phyloP scores from a whole-genome alignment of 1,140 invertebrate genomes.

The Ylistrum balloti region DNA sequence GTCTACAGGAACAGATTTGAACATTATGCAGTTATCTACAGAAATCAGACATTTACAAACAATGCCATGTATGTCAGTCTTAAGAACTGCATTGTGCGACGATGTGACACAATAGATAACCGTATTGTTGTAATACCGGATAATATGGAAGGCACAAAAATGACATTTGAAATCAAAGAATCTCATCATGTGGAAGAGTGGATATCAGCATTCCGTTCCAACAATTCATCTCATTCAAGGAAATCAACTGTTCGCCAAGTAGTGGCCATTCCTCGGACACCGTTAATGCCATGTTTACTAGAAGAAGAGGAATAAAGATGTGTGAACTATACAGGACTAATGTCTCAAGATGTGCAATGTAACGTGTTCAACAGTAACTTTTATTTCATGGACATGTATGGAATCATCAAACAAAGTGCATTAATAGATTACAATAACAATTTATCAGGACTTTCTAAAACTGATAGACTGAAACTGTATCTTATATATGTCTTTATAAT shows the following conservation, averaged over 20 bases:
- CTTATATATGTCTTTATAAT: too few relatives aligned
- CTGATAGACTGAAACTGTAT: too few relatives aligned
- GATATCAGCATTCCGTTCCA: conserved; percentile 27
- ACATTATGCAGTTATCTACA: conserved; percentile 54
- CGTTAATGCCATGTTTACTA: neutral
- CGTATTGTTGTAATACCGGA: conserved; percentile 34
- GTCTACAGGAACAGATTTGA: conserved; percentile 54
- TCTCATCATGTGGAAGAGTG: neutral
- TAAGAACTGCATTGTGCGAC: conserved; percentile 30
- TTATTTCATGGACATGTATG: too few relatives aligned
- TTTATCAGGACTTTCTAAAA: too few relatives aligned
- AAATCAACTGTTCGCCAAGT: neutral
- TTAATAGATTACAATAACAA: too few relatives aligned
- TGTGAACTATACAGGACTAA: neutral
- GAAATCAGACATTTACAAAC: conserved; percentile 43
- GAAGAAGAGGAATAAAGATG: neutral
- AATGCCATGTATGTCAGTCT: conserved; percentile 23
- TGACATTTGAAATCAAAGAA: conserved; percentile 42
- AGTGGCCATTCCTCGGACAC: neutral
- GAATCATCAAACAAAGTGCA: too few relatives aligned
- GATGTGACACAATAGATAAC: neutral
- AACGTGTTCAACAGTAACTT: too few relatives aligned
- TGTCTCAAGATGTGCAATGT: too few relatives aligned
- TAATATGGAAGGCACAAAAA: conserved; percentile 47
- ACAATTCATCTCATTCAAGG: neutral